phyloP scores from a whole-genome alignment of 2,797 vertebrate genomes.

The Muraenolepis orangiensis region DNA sequence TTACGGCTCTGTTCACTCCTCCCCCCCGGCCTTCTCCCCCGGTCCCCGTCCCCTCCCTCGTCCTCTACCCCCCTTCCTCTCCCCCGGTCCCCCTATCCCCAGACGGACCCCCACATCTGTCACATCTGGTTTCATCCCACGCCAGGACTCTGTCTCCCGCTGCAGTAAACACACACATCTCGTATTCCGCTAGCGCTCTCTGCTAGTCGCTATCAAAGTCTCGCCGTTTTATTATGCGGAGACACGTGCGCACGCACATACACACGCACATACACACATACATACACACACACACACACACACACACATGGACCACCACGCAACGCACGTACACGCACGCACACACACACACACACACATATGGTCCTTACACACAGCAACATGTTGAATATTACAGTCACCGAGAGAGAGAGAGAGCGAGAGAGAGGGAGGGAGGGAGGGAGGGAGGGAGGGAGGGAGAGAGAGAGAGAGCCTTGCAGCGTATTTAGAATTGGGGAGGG shows the following conservation, averaged over 20 bases:
- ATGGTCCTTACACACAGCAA: neutral
- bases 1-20: conserved; percentile 37
- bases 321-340: conserved; percentile 7
- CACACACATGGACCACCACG: neutral
- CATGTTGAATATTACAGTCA: conserved; percentile 9
- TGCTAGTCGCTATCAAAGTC: no score
- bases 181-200: no score
- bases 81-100: neutral
- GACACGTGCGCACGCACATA: no score
- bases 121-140: neutral
- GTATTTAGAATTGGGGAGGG: conserved; percentile 61
- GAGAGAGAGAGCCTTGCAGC: conserved; percentile 48
- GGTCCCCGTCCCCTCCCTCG: conserved; percentile 27
- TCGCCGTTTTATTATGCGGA: no score
- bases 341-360: conserved; percentile 16
- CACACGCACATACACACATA: conserved; percentile 13
- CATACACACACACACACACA: conserved; percentile 16
- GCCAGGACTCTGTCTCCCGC: neutral
- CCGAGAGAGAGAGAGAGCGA: conserved; percentile 42
- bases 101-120: neutral
- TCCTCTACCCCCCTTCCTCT: conserved; percentile 2
- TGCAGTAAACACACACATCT: no score
- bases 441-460: conserved; percentile 33
- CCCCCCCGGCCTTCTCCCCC: conserved; percentile 17
- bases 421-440: conserved; percentile 51